Base-by-base conservation (phyloP, 2,797 vertebrate species). In the Arrhamphus sclerolepis region DNA sequence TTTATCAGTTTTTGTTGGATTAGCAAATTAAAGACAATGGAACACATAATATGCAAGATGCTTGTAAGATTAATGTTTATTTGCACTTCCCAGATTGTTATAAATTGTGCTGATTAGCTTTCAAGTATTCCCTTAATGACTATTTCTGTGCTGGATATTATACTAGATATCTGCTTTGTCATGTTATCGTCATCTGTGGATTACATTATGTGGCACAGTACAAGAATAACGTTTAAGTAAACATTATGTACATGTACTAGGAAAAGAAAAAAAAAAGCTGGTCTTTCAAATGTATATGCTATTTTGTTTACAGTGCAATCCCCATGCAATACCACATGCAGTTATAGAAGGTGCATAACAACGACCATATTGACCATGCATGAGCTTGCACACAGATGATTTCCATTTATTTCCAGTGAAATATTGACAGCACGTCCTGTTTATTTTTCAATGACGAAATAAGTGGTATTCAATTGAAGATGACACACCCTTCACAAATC, bases 271-370 rank as follows among this genome's bases (percentile, higher is more conserved):
- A 64, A 7, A 75, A 60, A 61, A 78, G 24, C 43, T 60, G 55
- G 50, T 75, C 58, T 81, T 64, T 63, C 70, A 81, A 71, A 80
- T 82, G 74, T 81, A 75, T 78, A 80, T 67, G 68, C 70, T 64
- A 50, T 66, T 86, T 71, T 71, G 68, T 78, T 83, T 80, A 87
- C 66, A 82, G 82, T 83, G 85, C 87, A 86, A 74, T 85, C 77
- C 57, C 65, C 89, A 90, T 91, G 89, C 90, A 88, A 78, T 78
- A 83, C 72, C 57, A 83, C 89, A 90, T 90, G 90, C 89, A 86
- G 75, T 82, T 83, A 82, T 69, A 88, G 70, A 86, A 68, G 77
- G 82, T 81, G 87, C 87, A 81, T 83, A 72, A 80, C 81, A 57
- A 74, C 58, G 68, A 77, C 70, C 62, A 55, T 63, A 59, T 66